phyloP scores from a whole-genome alignment of 1,140 invertebrate genomes.

The Anthonomus grandis region DNA sequence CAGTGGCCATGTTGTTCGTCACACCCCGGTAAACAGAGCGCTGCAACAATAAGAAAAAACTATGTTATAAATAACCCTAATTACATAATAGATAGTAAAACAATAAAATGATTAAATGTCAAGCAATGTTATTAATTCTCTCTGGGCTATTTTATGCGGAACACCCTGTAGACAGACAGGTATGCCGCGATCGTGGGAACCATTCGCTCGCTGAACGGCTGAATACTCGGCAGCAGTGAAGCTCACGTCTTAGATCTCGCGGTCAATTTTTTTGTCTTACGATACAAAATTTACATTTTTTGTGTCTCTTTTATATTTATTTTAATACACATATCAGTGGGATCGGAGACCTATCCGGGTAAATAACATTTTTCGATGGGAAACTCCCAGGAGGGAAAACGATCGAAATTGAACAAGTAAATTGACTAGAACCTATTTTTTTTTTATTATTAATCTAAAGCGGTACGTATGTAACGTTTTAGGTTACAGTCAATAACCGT shows the following conservation, averaged over 20 bases:
- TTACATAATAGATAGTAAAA: constrained; percentile 9
- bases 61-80: not conserved
- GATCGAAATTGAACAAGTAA: too few species aligned
- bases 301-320: constrained; percentile 26
- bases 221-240: constrained; percentile 43
- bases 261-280: constrained; percentile 39
- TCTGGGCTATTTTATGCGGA: constrained; percentile 28
- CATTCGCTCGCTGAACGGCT: constrained; percentile 38
- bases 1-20: constrained; percentile 86
- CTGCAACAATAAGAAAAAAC: constrained; percentile 68
- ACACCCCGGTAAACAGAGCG: constrained; percentile 88
- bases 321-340: constrained; percentile 23
- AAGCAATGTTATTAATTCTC: constrained; percentile 20
- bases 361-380: constrained; percentile 9
- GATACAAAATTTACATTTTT: constrained; percentile 36
- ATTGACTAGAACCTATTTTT: too few species aligned
- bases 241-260: constrained; percentile 44
- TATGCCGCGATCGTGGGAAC: constrained; percentile 48
- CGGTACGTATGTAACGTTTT: too few species aligned
- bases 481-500: too few species aligned
- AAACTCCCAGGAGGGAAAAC: too few species aligned
- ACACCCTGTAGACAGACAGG: constrained; percentile 43
- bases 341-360: not conserved
- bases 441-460: too few species aligned
- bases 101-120: constrained; percentile 20